Evolutionary conservation across 92 coral and sea anemone genomes (phyloP), one percentile per base, ranked within the genome.

Genomic region (Virgularia gustaviana): DNA sequence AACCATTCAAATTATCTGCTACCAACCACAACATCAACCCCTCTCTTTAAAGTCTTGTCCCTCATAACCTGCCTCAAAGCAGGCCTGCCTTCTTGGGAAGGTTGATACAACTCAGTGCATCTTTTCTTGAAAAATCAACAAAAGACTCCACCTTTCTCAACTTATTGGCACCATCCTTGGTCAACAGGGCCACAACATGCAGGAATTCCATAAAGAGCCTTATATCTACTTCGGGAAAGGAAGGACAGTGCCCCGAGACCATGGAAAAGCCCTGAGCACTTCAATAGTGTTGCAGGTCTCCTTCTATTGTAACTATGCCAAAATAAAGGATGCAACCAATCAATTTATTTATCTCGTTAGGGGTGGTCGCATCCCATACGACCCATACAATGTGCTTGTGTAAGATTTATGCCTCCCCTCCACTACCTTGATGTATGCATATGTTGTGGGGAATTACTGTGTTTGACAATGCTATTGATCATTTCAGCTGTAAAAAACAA

Each of bases 201-300:
- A 88, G 18, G 55, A 81, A 56, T 57, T 78, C 88, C 89, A 84
- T 78, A 8, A 88, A 72, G 33, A 83, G 82, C 22, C 45, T 78
- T 23, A 41, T 81, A 33, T 86, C 22, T 8, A 13, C 16, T 3
- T 82, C 33, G 3, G 76, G 19, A 51, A 87, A 23, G 29, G 78
- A 83, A 6, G 56, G 45, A 58, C 89, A 54, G 20, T 87, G 89
- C 89, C 88, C 80, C 29, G 84, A 60, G 13, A 90, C 86, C 39
- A 85, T 84, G 80, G 77, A 82, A 41, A 85, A 65, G 35, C 78
- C 51, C 72, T 88, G 79, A 12, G 70, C 72, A 68, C 86, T 82
- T 87, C 89, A 88, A 43, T 89, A 83, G 16, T 70, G 82, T 28
- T 89, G 78, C 34, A 54, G n/a, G 31, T 16, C 47, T 31, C 71